Evolutionary conservation across 37 sponge, comb jelly and placozoan genomes (phyloP), one percentile per base, ranked within the genome.

Genomic region (Amphimedon queenslandica): DNA sequence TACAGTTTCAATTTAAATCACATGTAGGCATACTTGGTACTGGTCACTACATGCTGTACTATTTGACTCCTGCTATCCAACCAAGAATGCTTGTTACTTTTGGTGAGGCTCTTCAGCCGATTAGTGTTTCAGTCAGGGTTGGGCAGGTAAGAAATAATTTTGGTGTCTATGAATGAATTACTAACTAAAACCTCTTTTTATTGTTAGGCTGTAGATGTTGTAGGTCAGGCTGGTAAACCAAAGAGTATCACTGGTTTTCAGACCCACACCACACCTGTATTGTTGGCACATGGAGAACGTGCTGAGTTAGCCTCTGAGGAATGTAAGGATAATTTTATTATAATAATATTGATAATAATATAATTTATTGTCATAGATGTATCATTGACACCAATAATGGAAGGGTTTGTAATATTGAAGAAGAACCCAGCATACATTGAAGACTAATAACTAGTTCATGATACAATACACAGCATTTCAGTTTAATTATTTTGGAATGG

Each of bases 21-120:
- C n/a, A n/a, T n/a, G 25, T 58, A 91, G 92, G 76, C 29, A 71
- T 86, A 34, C 76, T 85, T 24, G 60, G 83, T 55, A 82, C 80
- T 42, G 61, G 77, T 27, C 92, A 89, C 82, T 94, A 97, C 66
- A 68, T 97, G 66, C 81, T 97, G 35, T 97, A 87, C 83, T 91
- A 71, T 84, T 57, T 97, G 39, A 83, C 84, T 0, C 88, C 92
- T 0, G 99, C 99, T 76, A 97, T 97, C 29, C 99, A 97, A 81
- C 94, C 99, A n/a, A 86, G 99, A 0, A 94, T 97, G 99, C 67
- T 97, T 29, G 92, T 94, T 42, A 91, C 94, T 0, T 88, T 94
- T 33, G 87, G 91, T 64, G 90, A 88, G 31, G 79, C 85, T 25
- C 85, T 97, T 25, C 68, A 57, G 40, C 84, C 92, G 36, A 82